Percentiles rank a stretch among this genome's conserved stretches.
These are phyloP conservation scores for Leguminivora glycinivorella DNA, from an alignment of 1,140 invertebrate species.

Conservation along the genomic window DNA sequence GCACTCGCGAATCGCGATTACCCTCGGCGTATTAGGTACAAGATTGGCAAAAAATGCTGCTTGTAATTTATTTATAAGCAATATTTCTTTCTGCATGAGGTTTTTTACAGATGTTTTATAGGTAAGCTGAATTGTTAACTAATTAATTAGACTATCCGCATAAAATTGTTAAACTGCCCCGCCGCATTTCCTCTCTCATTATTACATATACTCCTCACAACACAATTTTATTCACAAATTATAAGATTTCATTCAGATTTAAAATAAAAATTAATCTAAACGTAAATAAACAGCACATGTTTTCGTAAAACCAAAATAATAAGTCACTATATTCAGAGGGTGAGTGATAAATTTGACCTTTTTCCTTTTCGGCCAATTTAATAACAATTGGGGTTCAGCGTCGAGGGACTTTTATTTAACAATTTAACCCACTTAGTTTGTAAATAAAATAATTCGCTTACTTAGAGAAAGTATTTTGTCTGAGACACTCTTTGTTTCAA, in stretches of 20 bases:
- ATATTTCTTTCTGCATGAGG: background rate
- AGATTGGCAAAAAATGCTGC: background rate
- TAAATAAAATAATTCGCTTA: background rate
- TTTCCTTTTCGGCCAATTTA: background rate
- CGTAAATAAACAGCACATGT: background rate
- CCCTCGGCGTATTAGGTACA: background rate
- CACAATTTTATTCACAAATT: too few relatives aligned
- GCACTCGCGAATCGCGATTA: background rate
- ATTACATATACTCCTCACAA: too few relatives aligned
- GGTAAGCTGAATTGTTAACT: background rate
- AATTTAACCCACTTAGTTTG: background rate
- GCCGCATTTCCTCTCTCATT: too few relatives aligned
- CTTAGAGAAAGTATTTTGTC: constrained; percentile 13
- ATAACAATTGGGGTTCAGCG: constrained; percentile 3
- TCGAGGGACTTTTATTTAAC: background rate
- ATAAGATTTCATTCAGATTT: too few relatives aligned
- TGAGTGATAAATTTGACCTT: background rate
- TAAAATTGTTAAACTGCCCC: background rate
- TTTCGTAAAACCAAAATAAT: background rate
- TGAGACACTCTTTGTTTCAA: constrained; percentile 3
- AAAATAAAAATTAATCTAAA: too few relatives aligned
- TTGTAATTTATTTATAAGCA: background rate
- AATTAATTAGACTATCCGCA: background rate
- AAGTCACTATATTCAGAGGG: background rate
- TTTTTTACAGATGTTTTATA: background rate